Evolutionary conservation across 2,888 invertebrate genomes (phyloP), one percentile per base, ranked within the genome.

Genomic region (Megaustenia siamemsis): DNA sequence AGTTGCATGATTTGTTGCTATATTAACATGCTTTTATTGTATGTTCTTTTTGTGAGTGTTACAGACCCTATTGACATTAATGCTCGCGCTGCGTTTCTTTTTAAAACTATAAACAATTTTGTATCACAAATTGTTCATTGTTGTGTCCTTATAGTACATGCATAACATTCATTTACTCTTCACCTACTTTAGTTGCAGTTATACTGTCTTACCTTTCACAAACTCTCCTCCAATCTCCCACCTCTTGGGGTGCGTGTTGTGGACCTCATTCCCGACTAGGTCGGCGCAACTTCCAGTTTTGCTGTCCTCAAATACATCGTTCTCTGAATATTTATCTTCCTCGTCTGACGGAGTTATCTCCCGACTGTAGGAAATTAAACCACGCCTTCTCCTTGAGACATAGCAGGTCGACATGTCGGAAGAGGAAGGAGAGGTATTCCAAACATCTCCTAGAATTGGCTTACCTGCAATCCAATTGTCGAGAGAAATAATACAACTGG

Each of bases 331-430:
- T 49, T 49, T 49, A 18, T 49, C 73, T 10, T 56, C 83, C 15
- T 83, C 83, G 38, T 83, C 83, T 24, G 83, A 83, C 24, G 83
- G 77, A 35, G 83, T 83, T 1, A 83, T 69, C 68, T 83, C 83
- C 18, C 83, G 45, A 56, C 83, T 83, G 83, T 83, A 83, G 21
- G 68, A 38, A 18, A 66, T 45, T 10, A 32, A 15, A 0, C 43
- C 66, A 43, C 45, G 15, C 18, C 56, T 35, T 35, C 73, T 53
- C 6, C 5, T 12, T 15, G 82, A 60, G 2, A 53, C 35, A 63
- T 28, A 83, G 28, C n/a, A 76, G 60, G 45, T 49, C 68, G 83
- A 83, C 28, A 83, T 53, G 10, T 83, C 83, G 2, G 83, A 83
- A 8, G 83, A 83, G 1, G 83, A 83, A 0, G 83, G 83, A 4